phyloP scores from a whole-genome alignment of 1,140 invertebrate species.

The Anagrus nilaparvatae region DNA sequence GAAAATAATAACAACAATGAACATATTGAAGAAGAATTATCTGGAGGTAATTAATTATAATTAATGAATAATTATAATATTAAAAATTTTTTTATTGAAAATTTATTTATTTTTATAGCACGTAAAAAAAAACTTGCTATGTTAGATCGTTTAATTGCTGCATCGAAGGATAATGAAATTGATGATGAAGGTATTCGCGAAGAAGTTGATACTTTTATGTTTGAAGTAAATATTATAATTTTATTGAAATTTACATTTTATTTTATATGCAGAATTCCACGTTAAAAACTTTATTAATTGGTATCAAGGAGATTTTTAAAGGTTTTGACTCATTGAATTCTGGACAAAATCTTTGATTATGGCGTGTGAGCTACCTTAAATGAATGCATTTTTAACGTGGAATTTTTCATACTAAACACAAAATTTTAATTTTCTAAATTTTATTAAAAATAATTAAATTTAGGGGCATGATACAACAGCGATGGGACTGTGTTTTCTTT shows the following conservation, averaged over 20 bases:
- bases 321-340: too few species aligned
- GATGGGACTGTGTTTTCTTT: neutral
- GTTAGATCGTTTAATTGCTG: slow-evolving; percentile 68
- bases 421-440: too few species aligned
- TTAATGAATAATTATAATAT: neutral
- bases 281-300: too few species aligned
- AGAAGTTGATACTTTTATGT: slow-evolving; percentile 77
- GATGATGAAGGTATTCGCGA: slow-evolving; percentile 59
- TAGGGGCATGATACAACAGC: neutral
- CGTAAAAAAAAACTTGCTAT: slow-evolving; percentile 58
- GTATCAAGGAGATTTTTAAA: too few species aligned
- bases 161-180: slow-evolving; percentile 41
- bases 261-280: too few species aligned
- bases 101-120: slow-evolving; percentile 9
- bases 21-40: neutral
- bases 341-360: too few species aligned
- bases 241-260: too few species aligned
- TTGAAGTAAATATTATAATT: slow-evolving; percentile 44
- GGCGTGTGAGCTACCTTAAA: too few species aligned
- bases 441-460: neutral
- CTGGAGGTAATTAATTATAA: neutral
- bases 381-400: too few species aligned
- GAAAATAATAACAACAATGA: too few species aligned
- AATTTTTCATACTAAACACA: too few species aligned
- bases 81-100: neutral